A percentile compares a stretch with the other conserved stretches of the same genome.
Evolutionary conservation across 2,888 invertebrate genomes (phyloP).

Genomic region (Ypsolopha sequella): DNA sequence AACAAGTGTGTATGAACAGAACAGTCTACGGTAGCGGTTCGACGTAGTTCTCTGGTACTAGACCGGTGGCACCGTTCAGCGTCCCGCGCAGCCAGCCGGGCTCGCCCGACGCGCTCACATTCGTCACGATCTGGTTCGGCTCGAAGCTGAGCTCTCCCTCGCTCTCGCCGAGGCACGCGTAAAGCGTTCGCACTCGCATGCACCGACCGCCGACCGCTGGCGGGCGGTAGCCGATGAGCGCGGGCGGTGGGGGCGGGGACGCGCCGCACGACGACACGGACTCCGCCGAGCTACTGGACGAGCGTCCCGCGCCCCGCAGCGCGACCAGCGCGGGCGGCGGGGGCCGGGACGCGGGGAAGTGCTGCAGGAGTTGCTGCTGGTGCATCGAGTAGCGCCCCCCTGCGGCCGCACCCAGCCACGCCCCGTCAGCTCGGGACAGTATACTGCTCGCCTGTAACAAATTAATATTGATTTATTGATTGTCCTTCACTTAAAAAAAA

Average conservation of each 20-base stretch:
- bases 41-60: slow-evolving; percentile 97
- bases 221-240: slow-evolving; percentile 9
- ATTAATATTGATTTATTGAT: too few relatives aligned
- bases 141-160: slow-evolving; percentile 98
- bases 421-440: neutral
- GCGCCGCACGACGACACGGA: slow-evolving; percentile 77
- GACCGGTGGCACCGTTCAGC: slow-evolving; percentile 90
- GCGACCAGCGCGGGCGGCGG: slow-evolving; percentile 79
- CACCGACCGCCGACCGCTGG: slow-evolving; percentile 3
- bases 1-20: neutral
- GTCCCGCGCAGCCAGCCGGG: slow-evolving; percentile 98
- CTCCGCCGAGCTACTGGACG: slow-evolving; percentile 83
- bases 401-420: slow-evolving; percentile 6
- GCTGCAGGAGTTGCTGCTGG: slow-evolving; percentile 51
- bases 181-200: slow-evolving; percentile 90
- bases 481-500: too few relatives aligned
- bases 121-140: slow-evolving; percentile 97
- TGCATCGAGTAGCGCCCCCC: slow-evolving; percentile 43
- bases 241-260: slow-evolving; percentile 27
- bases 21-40: slow-evolving; percentile 79
- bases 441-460: slow-evolving; percentile 10
- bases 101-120: slow-evolving; percentile 94
- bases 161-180: slow-evolving; percentile 96
- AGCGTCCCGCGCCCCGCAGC: slow-evolving; percentile 23
- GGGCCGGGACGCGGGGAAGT: slow-evolving; percentile 73